Conservation (phyloP, 2,797 vertebrate genomes). For the Takifugu rubripes region DNA sequence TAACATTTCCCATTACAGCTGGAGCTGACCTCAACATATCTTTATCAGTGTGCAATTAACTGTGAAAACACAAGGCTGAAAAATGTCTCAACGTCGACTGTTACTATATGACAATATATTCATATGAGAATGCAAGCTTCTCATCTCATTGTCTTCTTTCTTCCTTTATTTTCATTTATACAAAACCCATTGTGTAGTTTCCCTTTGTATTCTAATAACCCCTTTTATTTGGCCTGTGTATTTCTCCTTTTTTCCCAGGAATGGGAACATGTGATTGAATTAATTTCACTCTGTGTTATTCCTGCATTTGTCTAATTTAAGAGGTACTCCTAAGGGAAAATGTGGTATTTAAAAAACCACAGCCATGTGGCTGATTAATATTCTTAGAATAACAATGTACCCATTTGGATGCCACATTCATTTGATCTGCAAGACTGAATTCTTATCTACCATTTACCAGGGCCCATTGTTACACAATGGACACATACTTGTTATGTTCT, state of each 20-base stretch:
- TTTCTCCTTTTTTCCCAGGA: slow-evolving; percentile 19
- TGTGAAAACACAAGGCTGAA: slow-evolving; percentile 37
- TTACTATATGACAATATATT: slow-evolving; percentile 42
- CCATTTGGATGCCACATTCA: slow-evolving; percentile 41
- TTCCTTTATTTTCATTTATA: slow-evolving; percentile 36
- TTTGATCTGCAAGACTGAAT: slow-evolving; percentile 41
- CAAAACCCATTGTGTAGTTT: slow-evolving; percentile 34
- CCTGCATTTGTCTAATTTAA: slow-evolving; percentile 36
- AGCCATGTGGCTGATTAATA: slow-evolving; percentile 49
- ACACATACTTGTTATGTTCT: slow-evolving; percentile 39
- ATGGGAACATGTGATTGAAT: slow-evolving; percentile 36
- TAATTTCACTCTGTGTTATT: slow-evolving; percentile 39
- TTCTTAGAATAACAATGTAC: slow-evolving; percentile 1
- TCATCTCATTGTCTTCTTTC: slow-evolving; percentile 13
- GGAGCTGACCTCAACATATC: slow-evolving; percentile 28
- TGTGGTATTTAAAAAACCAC: slow-evolving; percentile 35
- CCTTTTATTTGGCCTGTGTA: slow-evolving; percentile 40
- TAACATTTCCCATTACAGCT: slow-evolving; percentile 21
- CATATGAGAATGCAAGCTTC: slow-evolving; percentile 36
- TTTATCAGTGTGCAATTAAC: slow-evolving; percentile 26
- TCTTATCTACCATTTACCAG: slow-evolving; percentile 31
- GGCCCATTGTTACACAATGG: slow-evolving; percentile 47
- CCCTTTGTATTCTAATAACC: slow-evolving; percentile 14
- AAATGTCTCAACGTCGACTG: slow-evolving; percentile 52
- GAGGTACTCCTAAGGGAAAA: slow-evolving; percentile 15